These are phyloP conservation scores for Epinephelus coioides DNA, from an alignment of 2,797 vertebrate genomes.

Conservation along the genomic window DNA sequence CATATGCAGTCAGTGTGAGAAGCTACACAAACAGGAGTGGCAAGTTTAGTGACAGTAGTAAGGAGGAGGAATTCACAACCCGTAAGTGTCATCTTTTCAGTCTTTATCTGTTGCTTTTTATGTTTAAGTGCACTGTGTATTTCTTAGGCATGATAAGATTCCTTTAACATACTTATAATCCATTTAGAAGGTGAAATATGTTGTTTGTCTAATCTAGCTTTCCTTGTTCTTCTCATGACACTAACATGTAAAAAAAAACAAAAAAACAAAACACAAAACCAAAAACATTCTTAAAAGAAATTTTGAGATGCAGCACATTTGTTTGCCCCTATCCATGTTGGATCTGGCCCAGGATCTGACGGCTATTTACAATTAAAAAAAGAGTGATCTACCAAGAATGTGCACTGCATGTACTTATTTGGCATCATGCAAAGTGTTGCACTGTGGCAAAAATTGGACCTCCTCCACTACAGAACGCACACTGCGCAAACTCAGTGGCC, in stretches of 20 bases:
- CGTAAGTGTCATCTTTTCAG: constrained; percentile 46
- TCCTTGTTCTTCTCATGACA: too few species aligned
- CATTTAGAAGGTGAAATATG: background rate
- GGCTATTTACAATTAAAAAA: background rate
- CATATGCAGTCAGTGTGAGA: constrained; percentile 65
- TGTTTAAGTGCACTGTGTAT: background rate
- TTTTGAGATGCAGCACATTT: too few species aligned
- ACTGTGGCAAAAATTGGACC: too few species aligned
- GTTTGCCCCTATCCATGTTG: background rate
- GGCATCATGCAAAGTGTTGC: too few species aligned
- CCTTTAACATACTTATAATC: background rate
- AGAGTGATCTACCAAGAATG: background rate
- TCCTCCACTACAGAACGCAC: too few species aligned
- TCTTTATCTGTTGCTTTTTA: background rate
- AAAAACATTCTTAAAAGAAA: too few species aligned
- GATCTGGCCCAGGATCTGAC: background rate
- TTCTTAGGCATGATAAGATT: background rate
- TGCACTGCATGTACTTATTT: too few species aligned
- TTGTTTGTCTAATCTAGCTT: background rate
- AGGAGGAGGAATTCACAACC: constrained; percentile 49
- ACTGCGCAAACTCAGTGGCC: too few species aligned
- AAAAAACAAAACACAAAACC: too few species aligned
- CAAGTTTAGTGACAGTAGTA: constrained; percentile 53
- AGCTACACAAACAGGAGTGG: rapidly evolving
- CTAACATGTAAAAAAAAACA: too few species aligned